Conservation (phyloP, 2,113 vertebrate genomes). For the Channa maculata region DNA sequence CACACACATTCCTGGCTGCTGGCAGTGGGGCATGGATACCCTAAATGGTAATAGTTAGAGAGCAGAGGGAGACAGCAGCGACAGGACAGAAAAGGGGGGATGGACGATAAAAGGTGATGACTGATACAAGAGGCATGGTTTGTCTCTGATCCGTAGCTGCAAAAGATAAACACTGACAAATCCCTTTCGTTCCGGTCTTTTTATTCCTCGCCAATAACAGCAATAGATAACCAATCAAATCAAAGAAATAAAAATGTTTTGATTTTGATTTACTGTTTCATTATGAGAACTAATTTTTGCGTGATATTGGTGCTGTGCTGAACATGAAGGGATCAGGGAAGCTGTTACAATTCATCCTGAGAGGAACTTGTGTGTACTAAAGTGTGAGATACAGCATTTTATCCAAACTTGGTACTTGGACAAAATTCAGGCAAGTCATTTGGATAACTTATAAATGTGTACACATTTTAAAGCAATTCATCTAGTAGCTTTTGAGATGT, state of each 20-base stretch:
- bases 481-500: neutral
- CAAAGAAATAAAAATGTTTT: neutral
- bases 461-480: no score
- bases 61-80: constrained; percentile 50
- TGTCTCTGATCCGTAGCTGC: constrained; percentile 32
- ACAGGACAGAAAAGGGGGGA: constrained; percentile 14
- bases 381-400: no score
- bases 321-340: no score
- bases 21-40: constrained; percentile 76
- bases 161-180: constrained; percentile 41
- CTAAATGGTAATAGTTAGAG: constrained; percentile 76
- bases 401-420: no score
- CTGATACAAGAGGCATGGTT: constrained; percentile 57
- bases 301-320: no score
- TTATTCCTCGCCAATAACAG: constrained; percentile 28
- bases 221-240: constrained; percentile 20
- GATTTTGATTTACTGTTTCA: neutral
- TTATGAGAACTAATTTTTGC: no score
- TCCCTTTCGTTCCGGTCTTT: constrained; percentile 37
- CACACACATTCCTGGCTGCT: constrained; percentile 67
- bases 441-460: no score
- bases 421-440: no score
- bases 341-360: no score
- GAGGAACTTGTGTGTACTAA: neutral
- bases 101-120: constrained; percentile 67